Percentiles rank a stretch among this genome's conserved stretches.
Conservation (phyloP, 2,888 invertebrate species). For the Pristionchus entomophagus region DNA sequence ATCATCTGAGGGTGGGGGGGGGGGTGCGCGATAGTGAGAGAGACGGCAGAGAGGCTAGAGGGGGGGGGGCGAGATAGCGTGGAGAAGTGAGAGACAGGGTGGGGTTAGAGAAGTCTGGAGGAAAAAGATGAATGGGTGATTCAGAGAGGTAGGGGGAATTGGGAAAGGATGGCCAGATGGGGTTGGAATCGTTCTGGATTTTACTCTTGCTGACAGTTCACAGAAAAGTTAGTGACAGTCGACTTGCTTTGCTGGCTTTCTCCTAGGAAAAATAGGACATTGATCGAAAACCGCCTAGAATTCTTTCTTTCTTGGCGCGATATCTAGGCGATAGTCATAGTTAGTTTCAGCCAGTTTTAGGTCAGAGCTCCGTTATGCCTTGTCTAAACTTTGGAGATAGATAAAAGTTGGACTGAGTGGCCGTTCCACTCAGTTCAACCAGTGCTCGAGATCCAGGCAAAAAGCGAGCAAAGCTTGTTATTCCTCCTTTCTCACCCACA, state of each 20-base stretch:
- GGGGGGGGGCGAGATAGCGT: background rate
- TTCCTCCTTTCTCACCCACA: background rate
- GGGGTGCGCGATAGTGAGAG: background rate
- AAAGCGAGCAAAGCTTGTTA: background rate
- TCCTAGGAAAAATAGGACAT: too few relatives aligned
- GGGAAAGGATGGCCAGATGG: background rate
- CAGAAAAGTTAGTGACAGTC: background rate
- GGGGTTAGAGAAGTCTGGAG: background rate
- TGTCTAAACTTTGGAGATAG: too few relatives aligned
- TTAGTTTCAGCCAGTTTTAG: too few relatives aligned
- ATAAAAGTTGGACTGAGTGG: too few relatives aligned
- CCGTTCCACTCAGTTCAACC: background rate
- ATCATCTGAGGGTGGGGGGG: background rate
- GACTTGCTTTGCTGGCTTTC: background rate
- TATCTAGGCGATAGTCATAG: background rate
- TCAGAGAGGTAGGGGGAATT: background rate
- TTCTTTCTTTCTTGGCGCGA: background rate
- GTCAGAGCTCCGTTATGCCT: too few relatives aligned
- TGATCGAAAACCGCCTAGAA: too few relatives aligned
- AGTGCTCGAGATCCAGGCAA: background rate
- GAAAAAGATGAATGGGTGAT: constrained; percentile 34
- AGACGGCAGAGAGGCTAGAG: too few relatives aligned
- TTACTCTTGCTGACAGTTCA: background rate
- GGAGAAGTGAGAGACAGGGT: background rate
- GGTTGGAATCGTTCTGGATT: background rate